phyloP scores from a whole-genome alignment of 2,888 invertebrate species.

The Thymelicus lineola region DNA sequence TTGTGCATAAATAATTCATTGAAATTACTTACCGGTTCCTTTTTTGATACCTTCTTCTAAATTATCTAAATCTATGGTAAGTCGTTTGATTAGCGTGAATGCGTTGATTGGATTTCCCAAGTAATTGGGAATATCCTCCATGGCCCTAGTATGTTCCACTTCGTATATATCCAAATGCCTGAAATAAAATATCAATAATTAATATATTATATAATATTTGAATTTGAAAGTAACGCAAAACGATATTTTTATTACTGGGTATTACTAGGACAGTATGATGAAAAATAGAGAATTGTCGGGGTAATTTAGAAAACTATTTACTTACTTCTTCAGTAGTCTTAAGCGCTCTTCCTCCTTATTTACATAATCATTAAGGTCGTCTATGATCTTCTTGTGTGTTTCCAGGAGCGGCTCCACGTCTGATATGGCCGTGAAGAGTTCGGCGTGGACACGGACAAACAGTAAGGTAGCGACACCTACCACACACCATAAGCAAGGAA shows the following conservation, averaged over 20 bases:
- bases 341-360: constrained; percentile 93
- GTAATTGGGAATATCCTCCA: constrained; percentile 91
- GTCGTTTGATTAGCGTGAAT: constrained; percentile 95
- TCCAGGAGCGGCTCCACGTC: constrained; percentile 96
- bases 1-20: not conserved
- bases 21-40: constrained; percentile 68
- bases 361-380: constrained; percentile 94
- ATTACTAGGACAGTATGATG: too few species aligned
- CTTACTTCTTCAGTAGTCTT: constrained; percentile 90
- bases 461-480: too few species aligned
- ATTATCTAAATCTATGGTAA: constrained; percentile 96
- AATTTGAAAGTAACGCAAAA: too few species aligned
- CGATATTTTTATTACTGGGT: too few species aligned
- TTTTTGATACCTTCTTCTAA: constrained; percentile 91
- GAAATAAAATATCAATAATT: constrained; percentile 46
- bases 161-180: constrained; percentile 90
- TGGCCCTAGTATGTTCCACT: constrained; percentile 91
- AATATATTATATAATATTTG: too few species aligned
- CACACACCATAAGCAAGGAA: constrained; percentile 2
- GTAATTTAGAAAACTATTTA: constrained; percentile 33
- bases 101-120: constrained; percentile 98
- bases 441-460: constrained; percentile 68
- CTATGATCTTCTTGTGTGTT: constrained; percentile 95
- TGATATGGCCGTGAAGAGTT: constrained; percentile 97
- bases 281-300: too few species aligned